Conservation (phyloP, 2,888 invertebrate species). For the Leptinotarsa juncta region DNA sequence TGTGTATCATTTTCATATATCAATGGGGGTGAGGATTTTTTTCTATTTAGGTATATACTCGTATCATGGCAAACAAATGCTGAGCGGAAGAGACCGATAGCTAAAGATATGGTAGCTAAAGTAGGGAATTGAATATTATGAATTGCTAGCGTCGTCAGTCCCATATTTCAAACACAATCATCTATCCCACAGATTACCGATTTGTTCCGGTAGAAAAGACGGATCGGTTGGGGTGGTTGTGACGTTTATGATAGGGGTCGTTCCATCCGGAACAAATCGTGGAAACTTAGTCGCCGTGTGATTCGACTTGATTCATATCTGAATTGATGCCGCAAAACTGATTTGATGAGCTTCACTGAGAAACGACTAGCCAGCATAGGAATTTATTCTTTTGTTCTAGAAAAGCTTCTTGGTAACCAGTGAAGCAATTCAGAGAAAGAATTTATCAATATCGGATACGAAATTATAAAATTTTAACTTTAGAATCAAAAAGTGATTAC, state of each 20-base stretch:
- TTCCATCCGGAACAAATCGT: constrained; percentile 50
- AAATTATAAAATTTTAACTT: too few species aligned
- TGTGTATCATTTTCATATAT: too few species aligned
- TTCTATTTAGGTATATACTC: too few species aligned
- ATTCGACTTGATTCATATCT: constrained; percentile 32
- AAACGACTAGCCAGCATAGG: neutral
- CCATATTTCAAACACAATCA: neutral
- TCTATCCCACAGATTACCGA: constrained; percentile 57
- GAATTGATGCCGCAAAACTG: neutral
- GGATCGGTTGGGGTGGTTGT: constrained; percentile 59
- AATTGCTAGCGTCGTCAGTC: neutral
- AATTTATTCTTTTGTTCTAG: neutral
- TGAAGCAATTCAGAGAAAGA: too few species aligned
- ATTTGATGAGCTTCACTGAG: neutral
- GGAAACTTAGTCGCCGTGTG: constrained; percentile 34
- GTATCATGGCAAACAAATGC: too few species aligned
- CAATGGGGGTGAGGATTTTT: too few species aligned
- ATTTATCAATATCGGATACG: too few species aligned
- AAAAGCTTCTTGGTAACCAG: too few species aligned
- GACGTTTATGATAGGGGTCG: constrained; percentile 58
- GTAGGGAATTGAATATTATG: neutral
- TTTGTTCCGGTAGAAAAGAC: constrained; percentile 60
- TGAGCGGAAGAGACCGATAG: too few species aligned
- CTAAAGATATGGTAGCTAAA: neutral
- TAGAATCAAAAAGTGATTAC: too few species aligned